Evolutionary conservation across 64 coral and sea anemone species (phyloP), one percentile per base, ranked within the genome.

Genomic region (Stichodactyla helianthus): DNA sequence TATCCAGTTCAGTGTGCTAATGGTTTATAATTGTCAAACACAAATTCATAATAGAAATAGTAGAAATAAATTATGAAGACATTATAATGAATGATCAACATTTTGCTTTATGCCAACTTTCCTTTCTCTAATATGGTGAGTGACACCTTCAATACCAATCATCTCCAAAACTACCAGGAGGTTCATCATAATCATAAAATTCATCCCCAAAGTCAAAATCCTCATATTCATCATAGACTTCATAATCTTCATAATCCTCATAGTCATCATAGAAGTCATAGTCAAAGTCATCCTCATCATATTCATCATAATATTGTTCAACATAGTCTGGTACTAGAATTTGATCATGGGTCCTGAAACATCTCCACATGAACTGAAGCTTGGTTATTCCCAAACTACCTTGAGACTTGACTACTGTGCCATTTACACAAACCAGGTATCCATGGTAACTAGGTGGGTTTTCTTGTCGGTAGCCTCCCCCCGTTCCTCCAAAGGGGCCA

Each of bases 351-450:
- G 91, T 59, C 7, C 77, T 67, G 79, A 86, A 93, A 13, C 57
- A 53, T 31, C 84, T 86, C 95, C 95, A 98, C 3, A 84, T 57
- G 54, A 98, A 93, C 57, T 89, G 92, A 88, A 98, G 86, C 10
- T 86, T 77, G 14, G 89, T 93, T 70, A 98, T 98, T n/a, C 91
- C 92, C 15, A 88, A 89, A 64, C 89, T 83, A n/a, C 89, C 89
- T 55, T 93, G 95, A 52, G 95, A 78, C 11, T 83, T 10, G 6
- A 98, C 92, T 51, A 93, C 89, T 44, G 86, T 52, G 4, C 86
- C 95, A 77, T 82, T 79, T 18, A 98, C 50, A 56, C 86, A 82
- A 54, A 86, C 67, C 15, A 98, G 89, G 59, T 70, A 98, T 4
- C 89, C 91, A 87, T 85, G 91, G 44, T 77, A 86, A 76, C 78